Conservation (phyloP, 2,797 vertebrate species). For the Pantherophis alleghaniensis region DNA sequence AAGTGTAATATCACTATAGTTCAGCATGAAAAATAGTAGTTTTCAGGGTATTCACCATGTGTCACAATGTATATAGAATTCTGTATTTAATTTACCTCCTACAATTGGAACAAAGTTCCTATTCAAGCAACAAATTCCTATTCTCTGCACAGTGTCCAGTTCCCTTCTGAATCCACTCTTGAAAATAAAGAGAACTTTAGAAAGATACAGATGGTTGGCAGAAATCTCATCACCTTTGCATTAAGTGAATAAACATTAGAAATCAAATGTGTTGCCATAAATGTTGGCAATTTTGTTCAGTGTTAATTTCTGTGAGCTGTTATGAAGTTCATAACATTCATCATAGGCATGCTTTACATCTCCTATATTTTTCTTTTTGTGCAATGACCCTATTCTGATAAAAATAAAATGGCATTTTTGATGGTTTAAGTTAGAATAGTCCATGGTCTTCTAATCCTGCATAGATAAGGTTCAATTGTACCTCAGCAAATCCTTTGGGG, state of each 20-base stretch:
- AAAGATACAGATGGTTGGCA: not conserved
- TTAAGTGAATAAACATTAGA: not conserved
- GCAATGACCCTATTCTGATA: not conserved
- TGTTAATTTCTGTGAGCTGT: not conserved
- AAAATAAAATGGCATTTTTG: conserved; percentile 10
- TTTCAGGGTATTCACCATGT: not conserved
- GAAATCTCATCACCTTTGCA: not conserved
- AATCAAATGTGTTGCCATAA: not conserved
- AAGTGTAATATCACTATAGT: not conserved
- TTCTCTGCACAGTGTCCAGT: not conserved
- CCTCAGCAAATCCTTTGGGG: conserved; percentile 52
- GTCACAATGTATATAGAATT: not conserved
- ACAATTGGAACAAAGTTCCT: not conserved
- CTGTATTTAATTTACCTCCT: not conserved
- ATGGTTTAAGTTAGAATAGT: conserved; percentile 30
- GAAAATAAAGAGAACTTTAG: not conserved
- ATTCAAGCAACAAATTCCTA: not conserved
- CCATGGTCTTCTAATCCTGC: not conserved
- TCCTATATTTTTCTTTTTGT: not conserved
- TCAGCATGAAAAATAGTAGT: not conserved
- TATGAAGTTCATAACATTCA: not conserved
- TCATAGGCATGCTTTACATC: not conserved
- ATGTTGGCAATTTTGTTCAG: not conserved
- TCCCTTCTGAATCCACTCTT: not conserved
- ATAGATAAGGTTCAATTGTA: conserved; percentile 19